Percentiles rank a stretch among this genome's conserved stretches.
Conservation (phyloP, 2,888 invertebrate genomes). For the Sarcophaga caerulescens region DNA sequence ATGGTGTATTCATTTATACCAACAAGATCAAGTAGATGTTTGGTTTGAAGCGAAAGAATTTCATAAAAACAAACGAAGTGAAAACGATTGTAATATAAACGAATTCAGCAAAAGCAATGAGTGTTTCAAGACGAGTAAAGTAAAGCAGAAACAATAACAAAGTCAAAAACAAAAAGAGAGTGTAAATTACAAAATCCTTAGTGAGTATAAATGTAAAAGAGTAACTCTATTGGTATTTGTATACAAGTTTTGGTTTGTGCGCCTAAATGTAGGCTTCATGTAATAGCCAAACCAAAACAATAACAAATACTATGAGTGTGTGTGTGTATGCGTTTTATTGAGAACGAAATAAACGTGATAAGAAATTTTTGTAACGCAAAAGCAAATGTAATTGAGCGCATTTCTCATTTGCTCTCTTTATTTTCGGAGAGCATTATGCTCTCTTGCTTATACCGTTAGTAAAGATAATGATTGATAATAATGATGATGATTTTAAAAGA, state of each 20-base stretch:
- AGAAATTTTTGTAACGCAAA: not conserved
- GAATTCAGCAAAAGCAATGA: constrained; percentile 21
- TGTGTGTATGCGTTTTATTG: constrained; percentile 7
- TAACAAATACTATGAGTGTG: not conserved
- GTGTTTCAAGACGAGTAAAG: not conserved
- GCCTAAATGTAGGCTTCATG: constrained; percentile 57
- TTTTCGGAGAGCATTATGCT: not conserved
- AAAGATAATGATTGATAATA: constrained; percentile 6
- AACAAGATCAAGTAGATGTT: constrained; percentile 8
- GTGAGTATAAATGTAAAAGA: constrained; percentile 6
- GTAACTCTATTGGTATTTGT: not conserved
- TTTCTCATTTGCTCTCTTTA: not conserved
- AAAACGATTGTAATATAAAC: not conserved
- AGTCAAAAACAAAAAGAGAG: constrained; percentile 26
- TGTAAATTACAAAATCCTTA: not conserved
- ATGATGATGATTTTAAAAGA: constrained; percentile 51
- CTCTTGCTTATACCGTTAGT: constrained; percentile 4
- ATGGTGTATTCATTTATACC: constrained; percentile 60
- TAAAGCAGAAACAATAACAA: no score
- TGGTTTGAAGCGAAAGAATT: not conserved
- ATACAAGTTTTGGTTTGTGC: constrained; percentile 13
- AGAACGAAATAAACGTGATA: not conserved
- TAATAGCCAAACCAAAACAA: not conserved
- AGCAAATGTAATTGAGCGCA: not conserved
- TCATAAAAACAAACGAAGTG: not conserved